Percentiles rank a stretch among this genome's conserved stretches.
Evolutionary conservation across 1,140 invertebrate species (phyloP).

Genomic region (Drosophila oshimai): DNA sequence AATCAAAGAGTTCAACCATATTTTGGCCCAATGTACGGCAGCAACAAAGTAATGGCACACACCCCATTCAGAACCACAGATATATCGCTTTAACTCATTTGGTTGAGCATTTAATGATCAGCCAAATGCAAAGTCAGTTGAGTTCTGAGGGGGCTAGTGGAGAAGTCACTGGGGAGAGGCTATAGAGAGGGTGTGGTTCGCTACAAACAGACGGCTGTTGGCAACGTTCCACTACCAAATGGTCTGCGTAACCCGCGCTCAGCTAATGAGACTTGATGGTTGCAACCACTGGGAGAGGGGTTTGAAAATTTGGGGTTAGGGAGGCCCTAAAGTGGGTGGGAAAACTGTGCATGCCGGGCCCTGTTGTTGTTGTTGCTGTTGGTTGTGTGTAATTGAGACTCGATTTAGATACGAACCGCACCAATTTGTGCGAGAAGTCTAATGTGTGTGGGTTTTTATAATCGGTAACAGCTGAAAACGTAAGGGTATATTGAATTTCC

Average conservation of each 20-base stretch:
- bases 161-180: not conserved
- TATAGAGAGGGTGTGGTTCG: constrained; percentile 4
- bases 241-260: constrained; percentile 40
- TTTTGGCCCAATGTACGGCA: not conserved
- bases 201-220: not conserved
- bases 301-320: not conserved
- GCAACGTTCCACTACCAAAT: not conserved
- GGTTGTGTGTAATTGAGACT: constrained; percentile 40
- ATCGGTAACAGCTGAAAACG: not conserved
- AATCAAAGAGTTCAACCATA: not conserved
- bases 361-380: not conserved
- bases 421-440: constrained; percentile 41
- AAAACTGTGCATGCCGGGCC: no score
- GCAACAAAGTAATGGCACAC: constrained; percentile 15
- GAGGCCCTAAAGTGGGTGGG: not conserved
- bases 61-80: constrained; percentile 37
- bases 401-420: constrained; percentile 44
- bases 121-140: not conserved
- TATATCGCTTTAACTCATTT: constrained; percentile 35
- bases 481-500: constrained; percentile 6
- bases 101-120: constrained; percentile 55
- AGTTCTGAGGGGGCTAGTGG: constrained; percentile 5
- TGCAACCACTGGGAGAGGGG: constrained; percentile 2
- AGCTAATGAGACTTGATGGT: constrained; percentile 43
- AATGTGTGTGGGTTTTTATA: constrained; percentile 39